These are phyloP conservation scores for Aphidius gifuensis DNA, from an alignment of 1,140 invertebrate genomes.

Conservation along the genomic window DNA sequence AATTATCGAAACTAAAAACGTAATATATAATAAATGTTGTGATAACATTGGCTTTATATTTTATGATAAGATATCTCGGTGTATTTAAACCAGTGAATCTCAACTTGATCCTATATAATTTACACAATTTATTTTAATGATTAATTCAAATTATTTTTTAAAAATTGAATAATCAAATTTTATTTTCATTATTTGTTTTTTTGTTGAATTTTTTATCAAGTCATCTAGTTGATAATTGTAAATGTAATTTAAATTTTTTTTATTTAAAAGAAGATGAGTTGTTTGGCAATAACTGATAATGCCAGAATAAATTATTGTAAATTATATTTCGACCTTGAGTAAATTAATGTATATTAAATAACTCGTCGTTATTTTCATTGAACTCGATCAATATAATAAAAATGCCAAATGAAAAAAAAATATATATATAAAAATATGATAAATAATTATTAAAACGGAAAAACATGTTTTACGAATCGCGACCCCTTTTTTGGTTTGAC, in stretches of 20 bases:
- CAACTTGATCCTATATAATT: conserved; percentile 22
- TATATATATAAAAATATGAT: no score
- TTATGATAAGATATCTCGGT: conserved; percentile 29
- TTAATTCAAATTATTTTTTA: conserved; percentile 5
- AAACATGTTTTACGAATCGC: conserved; percentile 3
- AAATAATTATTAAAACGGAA: background rate
- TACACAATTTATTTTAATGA: conserved; percentile 5
- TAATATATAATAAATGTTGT: no score
- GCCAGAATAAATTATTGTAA: no score
- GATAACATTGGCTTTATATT: no score
- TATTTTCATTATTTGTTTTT: background rate
- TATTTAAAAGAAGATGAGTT: no score
- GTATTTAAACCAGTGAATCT: conserved; percentile 31
- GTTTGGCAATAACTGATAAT: no score
- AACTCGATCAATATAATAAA: no score
- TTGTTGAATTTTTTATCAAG: background rate
- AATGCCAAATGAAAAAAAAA: no score
- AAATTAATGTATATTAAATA: background rate
- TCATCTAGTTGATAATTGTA: no score
- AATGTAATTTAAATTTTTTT: no score
- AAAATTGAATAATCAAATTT: background rate
- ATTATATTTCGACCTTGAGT: background rate
- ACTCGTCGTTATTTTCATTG: no score
- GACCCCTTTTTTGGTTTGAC: conserved; percentile 8
- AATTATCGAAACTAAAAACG: no score